A percentile compares a stretch with the other conserved stretches of the same genome.
phyloP scores from a whole-genome alignment of 1,140 invertebrate genomes.

The Drosophila tsacasi region DNA sequence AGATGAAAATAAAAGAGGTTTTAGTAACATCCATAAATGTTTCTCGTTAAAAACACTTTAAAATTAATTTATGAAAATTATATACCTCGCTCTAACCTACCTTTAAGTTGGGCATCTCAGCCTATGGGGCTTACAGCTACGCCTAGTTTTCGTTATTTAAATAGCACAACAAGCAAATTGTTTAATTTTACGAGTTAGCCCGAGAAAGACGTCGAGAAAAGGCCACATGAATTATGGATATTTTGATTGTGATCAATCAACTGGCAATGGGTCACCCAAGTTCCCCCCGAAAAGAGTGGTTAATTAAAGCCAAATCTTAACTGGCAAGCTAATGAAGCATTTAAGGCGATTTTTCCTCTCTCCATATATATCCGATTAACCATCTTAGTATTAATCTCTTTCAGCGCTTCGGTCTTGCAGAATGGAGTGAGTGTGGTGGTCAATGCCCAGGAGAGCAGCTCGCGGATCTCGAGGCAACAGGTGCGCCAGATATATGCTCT shows the following conservation, averaged over 20 bases:
- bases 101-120: neutral
- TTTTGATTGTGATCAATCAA: constrained; percentile 65
- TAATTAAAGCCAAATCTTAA: constrained; percentile 47
- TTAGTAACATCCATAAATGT: neutral
- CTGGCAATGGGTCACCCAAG: constrained; percentile 33
- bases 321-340: constrained; percentile 51
- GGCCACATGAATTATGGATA: constrained; percentile 59
- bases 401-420: constrained; percentile 70
- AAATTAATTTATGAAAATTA: constrained; percentile 25
- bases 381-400: constrained; percentile 17
- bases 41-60: constrained; percentile 3
- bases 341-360: constrained; percentile 6
- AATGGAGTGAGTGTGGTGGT: constrained; percentile 88
- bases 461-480: constrained; percentile 88
- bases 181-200: constrained; percentile 50
- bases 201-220: constrained; percentile 17
- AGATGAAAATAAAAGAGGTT: neutral
- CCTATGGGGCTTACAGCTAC: constrained; percentile 13
- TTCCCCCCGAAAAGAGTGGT: constrained; percentile 16
- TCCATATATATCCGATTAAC: neutral
- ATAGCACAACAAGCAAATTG: constrained; percentile 42
- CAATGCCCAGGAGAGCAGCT: constrained; percentile 88
- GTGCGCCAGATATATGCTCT: constrained; percentile 87
- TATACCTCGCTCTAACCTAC: neutral
- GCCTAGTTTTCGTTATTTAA: constrained; percentile 22